Evolutionary conservation across 1,140 invertebrate genomes (phyloP).

Genomic region (Drosophila asahinai): DNA sequence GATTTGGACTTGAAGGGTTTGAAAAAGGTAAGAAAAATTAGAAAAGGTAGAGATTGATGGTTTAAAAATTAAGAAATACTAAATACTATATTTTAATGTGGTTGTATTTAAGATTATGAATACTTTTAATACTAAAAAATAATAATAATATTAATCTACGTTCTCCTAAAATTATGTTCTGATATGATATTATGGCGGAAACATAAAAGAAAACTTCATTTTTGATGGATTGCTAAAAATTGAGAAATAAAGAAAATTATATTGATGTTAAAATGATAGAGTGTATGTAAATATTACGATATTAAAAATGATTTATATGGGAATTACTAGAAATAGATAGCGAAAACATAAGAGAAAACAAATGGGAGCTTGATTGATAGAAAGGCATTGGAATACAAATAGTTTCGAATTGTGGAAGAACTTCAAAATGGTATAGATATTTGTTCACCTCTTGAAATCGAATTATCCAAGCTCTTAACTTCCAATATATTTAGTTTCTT

Average conservation of each 20-base stretch:
- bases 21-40: background rate
- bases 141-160: too few species aligned
- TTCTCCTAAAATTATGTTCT: background rate
- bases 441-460: too few species aligned
- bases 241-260: background rate
- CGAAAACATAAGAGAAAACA: too few species aligned
- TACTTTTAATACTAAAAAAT: background rate
- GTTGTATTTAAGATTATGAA: background rate
- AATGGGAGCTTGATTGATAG: background rate
- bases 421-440: too few species aligned
- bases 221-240: too few species aligned
- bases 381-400: background rate
- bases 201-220: background rate
- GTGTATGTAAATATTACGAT: background rate
- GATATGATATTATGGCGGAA: too few species aligned
- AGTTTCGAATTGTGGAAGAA: too few species aligned
- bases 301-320: background rate
- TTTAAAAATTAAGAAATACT: background rate
- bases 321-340: background rate
- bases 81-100: background rate
- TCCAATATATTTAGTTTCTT: too few species aligned
- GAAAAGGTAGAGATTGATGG: background rate
- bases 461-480: too few species aligned
- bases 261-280: background rate
- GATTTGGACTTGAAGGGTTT: background rate